Base-by-base conservation (phyloP, 2,797 vertebrate species). In the Epinephelus malabaricus region DNA sequence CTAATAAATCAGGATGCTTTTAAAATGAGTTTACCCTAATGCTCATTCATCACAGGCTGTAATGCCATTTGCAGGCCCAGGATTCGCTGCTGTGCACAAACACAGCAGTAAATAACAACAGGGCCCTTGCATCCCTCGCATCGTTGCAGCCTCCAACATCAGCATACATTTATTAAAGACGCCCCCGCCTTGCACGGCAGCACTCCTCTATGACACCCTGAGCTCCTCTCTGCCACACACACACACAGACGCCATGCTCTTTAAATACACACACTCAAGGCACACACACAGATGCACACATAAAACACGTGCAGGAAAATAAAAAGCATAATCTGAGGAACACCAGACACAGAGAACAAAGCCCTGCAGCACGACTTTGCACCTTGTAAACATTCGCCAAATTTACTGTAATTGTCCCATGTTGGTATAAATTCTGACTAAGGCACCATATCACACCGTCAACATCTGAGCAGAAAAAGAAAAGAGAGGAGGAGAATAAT, bases 21-120 rank as follows among this genome's bases (percentile, higher is more conserved):
- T 98, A 99, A 99, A 99, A 99, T 98, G 98, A 99, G 97, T 98
- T 96, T 99, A 98, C 97, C 97, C 97, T 98, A 99, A 99, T 98
- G 97, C 97, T 97, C 98, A 98, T 99, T 99, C 97, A 99, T 99
- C 98, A 99, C 96, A 56, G 94, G 95, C 96, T 93, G 96, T 97
- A 98, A 99, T 98, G 97, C 97, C 97, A 97, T 98, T 98, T 98
- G 97, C 97, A 96, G 97, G 89, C 95, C 95, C 89, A 85, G 95
- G 96, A 97, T 98, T 95, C 95, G 95, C 97, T 92, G 93, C 95
- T 92, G 96, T 96, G 95, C 94, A 95, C 98, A 98, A 99, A 98
- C 96, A 97, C 96, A 96, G 97, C 97, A 98, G 98, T 99, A 99
- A 99, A 99, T 99, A 99, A 99, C 97, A 97, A 98, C 97, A 97